Evolutionary conservation across 1,140 invertebrate species (phyloP).

Genomic region (Parapsyche elsis): DNA sequence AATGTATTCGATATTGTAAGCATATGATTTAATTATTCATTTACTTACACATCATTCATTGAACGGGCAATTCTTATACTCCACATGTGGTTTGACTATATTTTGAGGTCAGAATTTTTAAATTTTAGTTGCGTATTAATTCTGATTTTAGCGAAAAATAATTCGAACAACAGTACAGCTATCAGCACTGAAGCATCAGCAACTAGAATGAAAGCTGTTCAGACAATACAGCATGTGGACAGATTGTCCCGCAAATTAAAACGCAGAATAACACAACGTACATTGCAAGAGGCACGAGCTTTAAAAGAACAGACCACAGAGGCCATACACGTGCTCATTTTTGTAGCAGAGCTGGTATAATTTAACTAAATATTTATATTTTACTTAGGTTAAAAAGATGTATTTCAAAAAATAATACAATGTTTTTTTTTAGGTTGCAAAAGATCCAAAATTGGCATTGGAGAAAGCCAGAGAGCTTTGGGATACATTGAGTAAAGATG

Average conservation of each 20-base stretch:
- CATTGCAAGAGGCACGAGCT: slow-evolving; percentile 78
- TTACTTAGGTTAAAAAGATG: background rate
- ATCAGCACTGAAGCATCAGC: slow-evolving; percentile 55
- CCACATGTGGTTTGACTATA: too few relatives aligned
- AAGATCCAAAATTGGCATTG: slow-evolving; percentile 79
- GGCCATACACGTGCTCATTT: slow-evolving; percentile 79
- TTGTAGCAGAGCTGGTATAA: slow-evolving; percentile 79
- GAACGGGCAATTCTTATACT: too few relatives aligned
- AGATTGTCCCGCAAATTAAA: slow-evolving; percentile 77
- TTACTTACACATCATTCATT: too few relatives aligned
- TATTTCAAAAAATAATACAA: slow-evolving; percentile 31
- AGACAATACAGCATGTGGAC: slow-evolving; percentile 80
- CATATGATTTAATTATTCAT: background rate
- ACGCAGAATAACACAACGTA: slow-evolving; percentile 77
- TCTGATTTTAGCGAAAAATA: background rate
- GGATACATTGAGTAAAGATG: slow-evolving; percentile 75
- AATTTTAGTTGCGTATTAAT: background rate
- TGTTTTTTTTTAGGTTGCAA: slow-evolving; percentile 71
- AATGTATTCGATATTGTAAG: background rate
- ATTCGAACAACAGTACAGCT: background rate
- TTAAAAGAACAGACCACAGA: slow-evolving; percentile 82
- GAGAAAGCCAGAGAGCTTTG: slow-evolving; percentile 79
- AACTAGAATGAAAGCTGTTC: slow-evolving; percentile 69
- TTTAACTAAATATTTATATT: background rate
- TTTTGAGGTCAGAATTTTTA: background rate